These are phyloP conservation scores for Rousettus madagascariensis DNA, from an alignment of 2,797 vertebrate species.

Conservation along the genomic window DNA sequence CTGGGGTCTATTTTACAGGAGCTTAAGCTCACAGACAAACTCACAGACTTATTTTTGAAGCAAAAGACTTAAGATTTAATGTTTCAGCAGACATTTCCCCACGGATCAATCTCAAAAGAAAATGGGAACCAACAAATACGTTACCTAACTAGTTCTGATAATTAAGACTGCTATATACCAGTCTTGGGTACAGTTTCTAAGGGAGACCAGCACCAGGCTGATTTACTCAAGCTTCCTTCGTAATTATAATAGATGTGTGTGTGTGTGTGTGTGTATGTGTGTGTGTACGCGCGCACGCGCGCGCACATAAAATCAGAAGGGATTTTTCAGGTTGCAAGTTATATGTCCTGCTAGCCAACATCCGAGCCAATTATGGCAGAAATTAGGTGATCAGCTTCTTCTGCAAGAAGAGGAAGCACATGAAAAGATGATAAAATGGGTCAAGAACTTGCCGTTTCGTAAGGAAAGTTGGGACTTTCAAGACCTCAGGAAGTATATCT, in stretches of 20 bases:
- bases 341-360: background rate
- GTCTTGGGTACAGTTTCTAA: background rate
- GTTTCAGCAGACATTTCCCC: background rate
- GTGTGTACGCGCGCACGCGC: too few relatives aligned
- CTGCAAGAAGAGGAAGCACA: background rate
- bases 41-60: background rate
- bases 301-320: background rate
- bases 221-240: background rate
- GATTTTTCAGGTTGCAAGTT: background rate
- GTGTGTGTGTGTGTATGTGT: background rate
- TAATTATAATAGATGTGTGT: background rate
- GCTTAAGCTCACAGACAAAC: background rate
- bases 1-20: background rate
- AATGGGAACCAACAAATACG: background rate
- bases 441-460: background rate
- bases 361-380: background rate
- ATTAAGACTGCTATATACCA: background rate
- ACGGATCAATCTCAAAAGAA: background rate
- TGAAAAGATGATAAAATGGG: background rate
- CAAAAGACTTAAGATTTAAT: background rate
- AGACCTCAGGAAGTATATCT: background rate
- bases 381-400: constrained; percentile 5
- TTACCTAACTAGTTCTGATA: background rate
- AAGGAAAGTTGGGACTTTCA: background rate
- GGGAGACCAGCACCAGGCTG: background rate